A percentile compares a stretch with the other conserved stretches of the same genome.
Conservation (phyloP, 2,888 invertebrate species). For the Xestia rhomboidea region DNA sequence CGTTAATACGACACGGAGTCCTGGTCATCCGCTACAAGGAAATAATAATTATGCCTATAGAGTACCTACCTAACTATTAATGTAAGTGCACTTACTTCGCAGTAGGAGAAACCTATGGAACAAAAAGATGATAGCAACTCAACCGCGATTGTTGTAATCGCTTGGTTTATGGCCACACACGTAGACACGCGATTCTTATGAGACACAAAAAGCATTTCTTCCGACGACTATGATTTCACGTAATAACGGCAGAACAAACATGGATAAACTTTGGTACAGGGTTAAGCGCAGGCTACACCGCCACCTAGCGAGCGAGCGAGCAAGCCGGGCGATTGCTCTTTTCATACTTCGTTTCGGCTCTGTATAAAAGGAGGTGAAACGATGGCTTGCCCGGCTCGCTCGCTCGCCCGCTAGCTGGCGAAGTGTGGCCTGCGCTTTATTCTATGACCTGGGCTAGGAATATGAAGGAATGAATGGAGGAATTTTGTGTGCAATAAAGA, state of each 20-base stretch:
- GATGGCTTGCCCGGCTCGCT: too few relatives aligned
- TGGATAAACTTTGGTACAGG: not conserved
- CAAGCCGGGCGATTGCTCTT: too few relatives aligned
- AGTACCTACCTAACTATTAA: not conserved
- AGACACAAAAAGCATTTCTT: not conserved
- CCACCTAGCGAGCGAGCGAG: too few relatives aligned
- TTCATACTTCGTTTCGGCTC: too few relatives aligned
- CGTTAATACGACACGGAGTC: slow-evolving; percentile 67
- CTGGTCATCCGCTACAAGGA: slow-evolving; percentile 25
- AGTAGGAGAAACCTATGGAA: not conserved
- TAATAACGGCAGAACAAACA: not conserved
- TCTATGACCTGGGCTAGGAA: not conserved
- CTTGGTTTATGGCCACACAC: not conserved
- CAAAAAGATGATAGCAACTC: not conserved
- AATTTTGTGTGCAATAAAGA: too few relatives aligned
- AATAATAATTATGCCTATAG: slow-evolving; percentile 9
- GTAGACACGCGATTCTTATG: not conserved
- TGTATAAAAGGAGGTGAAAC: too few relatives aligned
- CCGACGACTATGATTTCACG: not conserved
- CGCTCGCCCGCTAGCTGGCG: too few relatives aligned
- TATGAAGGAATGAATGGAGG: too few relatives aligned
- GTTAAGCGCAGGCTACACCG: too few relatives aligned
- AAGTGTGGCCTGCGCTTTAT: too few relatives aligned
- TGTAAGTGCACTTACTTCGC: not conserved
- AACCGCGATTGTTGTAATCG: not conserved